Evolutionary conservation across 2,113 vertebrate genomes (phyloP), one percentile per base, ranked within the genome.

Genomic region (Dipodomys spectabilis): DNA sequence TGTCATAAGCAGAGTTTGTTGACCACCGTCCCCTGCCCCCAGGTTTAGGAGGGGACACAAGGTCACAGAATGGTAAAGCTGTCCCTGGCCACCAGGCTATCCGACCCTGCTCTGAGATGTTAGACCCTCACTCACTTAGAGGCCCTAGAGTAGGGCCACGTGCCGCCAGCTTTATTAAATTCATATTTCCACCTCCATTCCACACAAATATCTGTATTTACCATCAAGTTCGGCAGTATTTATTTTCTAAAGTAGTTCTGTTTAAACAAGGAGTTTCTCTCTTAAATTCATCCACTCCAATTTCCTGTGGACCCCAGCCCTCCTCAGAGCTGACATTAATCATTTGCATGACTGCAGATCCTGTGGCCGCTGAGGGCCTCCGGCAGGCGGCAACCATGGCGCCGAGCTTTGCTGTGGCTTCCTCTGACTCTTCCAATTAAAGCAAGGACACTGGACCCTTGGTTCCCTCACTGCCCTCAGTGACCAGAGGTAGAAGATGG

Each of bases 201-300:
- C 32, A 12, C 82, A 90, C 86, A 91, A 96, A 72, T 97, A 96
- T 88, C 88, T 93, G 12, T 83, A 83, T 90, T 97, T 96, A 73
- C 95, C 91, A 75, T 97, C 95, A 90, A 90, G 86, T 57, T 84
- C 11, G 15, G 92, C 93, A 88, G 84, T 92, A 92, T 97, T 97
- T 96, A 80, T 98, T 97, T 96, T 97, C 85, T 85, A 94, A 97
- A 94, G 88, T 80, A 85, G 84, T 81, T 96, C 81, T 94, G 68
- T 96, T 97, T 97, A 94, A 96, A 97, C 95, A 96, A 97, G 78
- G 88, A 90, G 84, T 96, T 96, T 97, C 88, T 96, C 95, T 97
- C 95, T 94, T 78, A 96, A 95, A 90, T 96, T 96, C 88, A 88
- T 80, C 82, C 60, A 79, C 74, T 96, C 86, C 82, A 95, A 68